Conservation (phyloP, 2,797 vertebrate genomes). For the Setipinna tenuifilis region DNA sequence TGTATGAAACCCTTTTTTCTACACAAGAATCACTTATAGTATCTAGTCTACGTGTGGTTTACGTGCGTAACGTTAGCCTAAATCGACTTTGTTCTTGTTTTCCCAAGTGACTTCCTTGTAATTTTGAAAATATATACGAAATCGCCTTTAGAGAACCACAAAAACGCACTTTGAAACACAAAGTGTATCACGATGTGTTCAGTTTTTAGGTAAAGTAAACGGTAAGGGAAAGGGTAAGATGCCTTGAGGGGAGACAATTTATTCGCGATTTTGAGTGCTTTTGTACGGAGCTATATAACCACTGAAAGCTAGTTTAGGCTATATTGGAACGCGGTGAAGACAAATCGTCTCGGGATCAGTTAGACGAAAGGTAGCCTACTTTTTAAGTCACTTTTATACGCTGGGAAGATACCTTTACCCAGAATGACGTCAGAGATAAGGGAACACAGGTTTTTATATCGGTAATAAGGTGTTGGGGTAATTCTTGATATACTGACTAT, state of each 20-base stretch:
- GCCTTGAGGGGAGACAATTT: constrained; percentile 33
- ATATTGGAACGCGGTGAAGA: constrained; percentile 6
- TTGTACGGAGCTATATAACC: constrained; percentile 22
- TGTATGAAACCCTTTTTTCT: not conserved
- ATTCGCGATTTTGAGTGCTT: constrained; percentile 35
- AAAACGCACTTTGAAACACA: not conserved
- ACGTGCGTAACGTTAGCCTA: constrained; percentile 12
- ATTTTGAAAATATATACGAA: constrained; percentile 16
- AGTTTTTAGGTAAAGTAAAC: constrained; percentile 20
- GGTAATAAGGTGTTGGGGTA: not conserved
- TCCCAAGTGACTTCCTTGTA: constrained; percentile 38
- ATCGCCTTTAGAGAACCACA: not conserved
- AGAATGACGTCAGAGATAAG: constrained; percentile 21
- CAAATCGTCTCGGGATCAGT: constrained; percentile 7
- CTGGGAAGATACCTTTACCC: constrained; percentile 22
- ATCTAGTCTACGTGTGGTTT: constrained; percentile 1
- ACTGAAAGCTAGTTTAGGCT: constrained; percentile 2
- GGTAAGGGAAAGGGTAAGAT: constrained; percentile 46
- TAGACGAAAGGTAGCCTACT: constrained; percentile 18
- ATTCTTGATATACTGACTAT: constrained; percentile 17
- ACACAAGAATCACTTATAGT: not conserved
- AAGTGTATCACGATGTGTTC: constrained; percentile 12
- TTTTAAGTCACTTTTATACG: constrained; percentile 10
- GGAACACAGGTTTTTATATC: constrained; percentile 16
- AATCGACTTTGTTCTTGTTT: constrained; percentile 41